Evolutionary conservation across 2,888 invertebrate genomes (phyloP).

Genomic region (Megaustenia siamemsis): DNA sequence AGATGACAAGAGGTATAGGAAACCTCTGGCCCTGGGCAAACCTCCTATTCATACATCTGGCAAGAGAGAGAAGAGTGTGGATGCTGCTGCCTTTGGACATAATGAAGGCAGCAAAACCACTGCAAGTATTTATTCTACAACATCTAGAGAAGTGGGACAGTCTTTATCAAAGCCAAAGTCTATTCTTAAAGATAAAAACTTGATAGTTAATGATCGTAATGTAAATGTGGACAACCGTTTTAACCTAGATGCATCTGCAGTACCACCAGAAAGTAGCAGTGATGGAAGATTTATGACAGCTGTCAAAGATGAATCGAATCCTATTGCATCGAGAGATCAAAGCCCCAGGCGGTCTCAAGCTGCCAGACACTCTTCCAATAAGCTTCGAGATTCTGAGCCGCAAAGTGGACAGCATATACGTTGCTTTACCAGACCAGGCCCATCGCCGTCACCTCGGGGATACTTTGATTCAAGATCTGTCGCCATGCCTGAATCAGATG

Average conservation of each 20-base stretch:
- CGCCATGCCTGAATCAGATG: constrained; percentile 61
- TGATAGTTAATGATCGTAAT: constrained; percentile 42
- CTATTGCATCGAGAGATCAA: constrained; percentile 41
- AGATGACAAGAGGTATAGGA: constrained; percentile 68
- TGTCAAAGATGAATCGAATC: constrained; percentile 47
- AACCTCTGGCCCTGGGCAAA: constrained; percentile 66
- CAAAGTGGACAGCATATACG: constrained; percentile 47
- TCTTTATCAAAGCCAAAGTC: constrained; percentile 51
- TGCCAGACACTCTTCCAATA: constrained; percentile 40
- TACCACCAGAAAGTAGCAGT: constrained; percentile 32
- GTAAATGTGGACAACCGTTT: constrained; percentile 54
- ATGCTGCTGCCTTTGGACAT: constrained; percentile 27
- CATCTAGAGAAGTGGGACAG: not conserved
- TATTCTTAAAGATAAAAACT: constrained; percentile 56
- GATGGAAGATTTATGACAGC: constrained; percentile 45
- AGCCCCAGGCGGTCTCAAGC: constrained; percentile 58
- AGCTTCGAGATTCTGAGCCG: constrained; percentile 33
- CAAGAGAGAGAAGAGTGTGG: constrained; percentile 50
- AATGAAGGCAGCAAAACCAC: constrained; percentile 22
- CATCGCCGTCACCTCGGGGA: constrained; percentile 43
- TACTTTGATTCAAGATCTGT: constrained; percentile 42
- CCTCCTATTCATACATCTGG: constrained; percentile 58
- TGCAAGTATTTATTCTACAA: not conserved
- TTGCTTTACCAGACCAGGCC: constrained; percentile 41
- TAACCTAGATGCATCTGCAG: constrained; percentile 35